Base-by-base conservation (phyloP, 2,797 vertebrate species). In the Lepidocolaptes lacrymiger region DNA sequence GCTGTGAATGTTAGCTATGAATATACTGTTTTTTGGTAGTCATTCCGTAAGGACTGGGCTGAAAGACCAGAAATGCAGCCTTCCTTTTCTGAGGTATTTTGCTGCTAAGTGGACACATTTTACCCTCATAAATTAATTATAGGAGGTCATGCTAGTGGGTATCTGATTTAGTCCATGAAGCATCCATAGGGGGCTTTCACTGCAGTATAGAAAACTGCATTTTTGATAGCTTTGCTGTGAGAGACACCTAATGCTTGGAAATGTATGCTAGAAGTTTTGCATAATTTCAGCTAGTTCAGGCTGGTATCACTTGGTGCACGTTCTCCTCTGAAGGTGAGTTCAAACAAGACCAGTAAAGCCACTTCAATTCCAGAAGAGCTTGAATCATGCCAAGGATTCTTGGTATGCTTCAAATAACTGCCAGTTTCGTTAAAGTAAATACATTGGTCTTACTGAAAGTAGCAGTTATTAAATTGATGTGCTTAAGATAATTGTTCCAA, bases 1-100 rank as follows among this genome's bases (percentile, higher is more conserved):
- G 63, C 71, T 49, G 63, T 63, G 81, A 83, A 80, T 64, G 75
- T 80, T 92, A 81, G 68, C 32, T 88, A 80, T 80, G 64, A 92
- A 85, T 73, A 76, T 15, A 78, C 12, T 39, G 56, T 22, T 41
- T 75, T 85, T 67, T 36, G 19, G 6, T 26, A 55, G 55, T 32
- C 89, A 74, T 54, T 83, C 49, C 41, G 77, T 61, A 64, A 80
- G 82, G 74, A 72, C 51, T 14, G 10, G 21, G 34, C 30, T 91
- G 56, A 88, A 93, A 74, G 37, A 75, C 74, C 49, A 77, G 68
- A 88, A 82, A 80, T 12, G 4, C 26, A 68, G 23, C 10, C 46
- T 36, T 75, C 11, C 34, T 67, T 32, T 82, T 71, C 44, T 26
- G 32, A 82, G 34, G 59, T 28, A 26, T 63, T 63, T 37, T 59